Evolutionary conservation across 1,140 invertebrate genomes (phyloP).

Genomic region (Bradysia coprophila): DNA sequence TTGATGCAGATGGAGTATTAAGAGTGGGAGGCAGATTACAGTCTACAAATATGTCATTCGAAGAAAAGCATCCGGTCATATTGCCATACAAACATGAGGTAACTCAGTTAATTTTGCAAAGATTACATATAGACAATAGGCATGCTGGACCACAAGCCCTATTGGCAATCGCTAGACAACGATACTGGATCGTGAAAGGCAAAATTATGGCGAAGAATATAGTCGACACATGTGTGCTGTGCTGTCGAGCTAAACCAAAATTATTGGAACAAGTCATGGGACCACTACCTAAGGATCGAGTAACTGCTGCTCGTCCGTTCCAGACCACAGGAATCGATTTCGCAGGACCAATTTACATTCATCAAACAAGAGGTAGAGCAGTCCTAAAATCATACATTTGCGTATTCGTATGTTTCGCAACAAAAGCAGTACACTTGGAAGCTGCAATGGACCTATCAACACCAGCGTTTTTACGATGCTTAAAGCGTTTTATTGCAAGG

Average conservation of each 20-base stretch:
- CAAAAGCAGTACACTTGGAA: conserved; percentile 15
- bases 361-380: no score
- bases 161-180: neutral
- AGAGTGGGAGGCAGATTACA: conserved; percentile 13
- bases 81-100: neutral
- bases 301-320: conserved; percentile 11
- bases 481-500: no score
- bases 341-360: conserved; percentile 6
- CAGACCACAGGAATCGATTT: neutral
- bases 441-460: conserved; percentile 8
- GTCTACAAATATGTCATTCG: conserved; percentile 5
- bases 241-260: no score
- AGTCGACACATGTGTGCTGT: neutral
- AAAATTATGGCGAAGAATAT: neutral
- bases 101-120: neutral
- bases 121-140: neutral
- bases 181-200: neutral
- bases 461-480: conserved; percentile 6
- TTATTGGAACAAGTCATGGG: no score
- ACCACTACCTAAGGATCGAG: no score
- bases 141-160: neutral
- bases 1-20: conserved; percentile 12
- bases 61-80: neutral
- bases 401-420: conserved; percentile 7
- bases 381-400: neutral